A percentile compares a stretch with the other conserved stretches of the same genome.
Evolutionary conservation across 2,888 invertebrate genomes (phyloP).

Genomic region (Apamea sordens): DNA sequence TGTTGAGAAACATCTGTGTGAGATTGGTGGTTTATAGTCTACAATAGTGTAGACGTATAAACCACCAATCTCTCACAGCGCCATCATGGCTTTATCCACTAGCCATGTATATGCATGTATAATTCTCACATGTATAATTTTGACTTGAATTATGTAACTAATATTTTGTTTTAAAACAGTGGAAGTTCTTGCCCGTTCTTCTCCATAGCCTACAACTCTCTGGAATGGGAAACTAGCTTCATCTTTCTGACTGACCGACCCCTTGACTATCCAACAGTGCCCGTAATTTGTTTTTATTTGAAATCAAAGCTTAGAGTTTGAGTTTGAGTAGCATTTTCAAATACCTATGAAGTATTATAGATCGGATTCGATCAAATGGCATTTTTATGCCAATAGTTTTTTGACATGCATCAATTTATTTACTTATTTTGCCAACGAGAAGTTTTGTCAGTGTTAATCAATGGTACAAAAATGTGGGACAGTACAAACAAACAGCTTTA

Average conservation of each 20-base stretch:
- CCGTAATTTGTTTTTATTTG: neutral
- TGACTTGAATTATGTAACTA: neutral
- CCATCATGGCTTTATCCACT: neutral
- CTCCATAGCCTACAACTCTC: neutral
- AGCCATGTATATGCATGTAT: neutral
- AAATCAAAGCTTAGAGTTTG: neutral
- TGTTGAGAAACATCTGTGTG: neutral
- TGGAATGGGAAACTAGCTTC: neutral
- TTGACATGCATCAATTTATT: too few relatives aligned
- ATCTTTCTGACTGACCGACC: neutral
- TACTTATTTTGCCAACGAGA: neutral
- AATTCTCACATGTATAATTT: neutral
- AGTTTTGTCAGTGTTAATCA: neutral
- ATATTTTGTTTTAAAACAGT: neutral
- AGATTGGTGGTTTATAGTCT: neutral
- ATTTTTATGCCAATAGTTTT: neutral
- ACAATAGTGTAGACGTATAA: too few relatives aligned
- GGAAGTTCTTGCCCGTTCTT: neutral
- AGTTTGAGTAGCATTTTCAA: neutral
- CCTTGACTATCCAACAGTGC: neutral
- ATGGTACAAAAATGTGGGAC: conserved; percentile 7
- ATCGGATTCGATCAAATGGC: neutral
- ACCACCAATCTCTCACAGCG: too few relatives aligned
- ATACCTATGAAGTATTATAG: neutral
- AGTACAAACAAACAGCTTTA: neutral